These are phyloP conservation scores for Polietes domitor DNA, from an alignment of 2,888 invertebrate genomes.

Conservation along the genomic window DNA sequence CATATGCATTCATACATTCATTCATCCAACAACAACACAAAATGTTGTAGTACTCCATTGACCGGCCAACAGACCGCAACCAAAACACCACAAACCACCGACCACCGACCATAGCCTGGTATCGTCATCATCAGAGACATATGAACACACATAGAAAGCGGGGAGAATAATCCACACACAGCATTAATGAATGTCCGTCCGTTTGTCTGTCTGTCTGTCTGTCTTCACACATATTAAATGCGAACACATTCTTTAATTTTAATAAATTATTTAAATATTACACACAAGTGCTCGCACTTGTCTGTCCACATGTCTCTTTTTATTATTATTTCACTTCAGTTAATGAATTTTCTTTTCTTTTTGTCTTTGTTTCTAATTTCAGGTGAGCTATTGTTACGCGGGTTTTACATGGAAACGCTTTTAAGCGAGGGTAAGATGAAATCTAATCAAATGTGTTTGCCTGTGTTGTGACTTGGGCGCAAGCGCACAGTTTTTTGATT, in stretches of 20 bases:
- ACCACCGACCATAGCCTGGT: background rate
- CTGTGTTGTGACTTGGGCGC: too few species aligned
- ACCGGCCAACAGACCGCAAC: conserved; percentile 30
- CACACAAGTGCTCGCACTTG: too few species aligned
- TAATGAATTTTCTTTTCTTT: conserved; percentile 37
- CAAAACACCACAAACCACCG: background rate
- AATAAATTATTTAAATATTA: conserved; percentile 12
- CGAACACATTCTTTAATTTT: background rate
- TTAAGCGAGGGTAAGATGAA: conserved; percentile 13
- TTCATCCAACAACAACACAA: background rate
- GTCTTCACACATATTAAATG: too few species aligned
- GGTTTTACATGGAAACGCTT: conserved; percentile 55
- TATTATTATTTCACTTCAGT: background rate
- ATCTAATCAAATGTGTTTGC: too few species aligned
- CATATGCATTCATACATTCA: background rate
- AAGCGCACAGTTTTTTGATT: too few species aligned
- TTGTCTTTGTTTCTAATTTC: conserved; percentile 20
- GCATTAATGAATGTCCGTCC: too few species aligned
- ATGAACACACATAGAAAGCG: background rate
- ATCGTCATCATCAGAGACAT: background rate
- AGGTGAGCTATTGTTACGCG: conserved; percentile 55
- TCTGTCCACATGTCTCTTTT: background rate
- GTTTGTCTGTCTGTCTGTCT: too few species aligned
- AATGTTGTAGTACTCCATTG: background rate
- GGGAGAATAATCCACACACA: too few species aligned